Evolutionary conservation across 2,888 invertebrate species (phyloP), one percentile per base, ranked within the genome.

Genomic region (Hirtodrosophila duncani): DNA sequence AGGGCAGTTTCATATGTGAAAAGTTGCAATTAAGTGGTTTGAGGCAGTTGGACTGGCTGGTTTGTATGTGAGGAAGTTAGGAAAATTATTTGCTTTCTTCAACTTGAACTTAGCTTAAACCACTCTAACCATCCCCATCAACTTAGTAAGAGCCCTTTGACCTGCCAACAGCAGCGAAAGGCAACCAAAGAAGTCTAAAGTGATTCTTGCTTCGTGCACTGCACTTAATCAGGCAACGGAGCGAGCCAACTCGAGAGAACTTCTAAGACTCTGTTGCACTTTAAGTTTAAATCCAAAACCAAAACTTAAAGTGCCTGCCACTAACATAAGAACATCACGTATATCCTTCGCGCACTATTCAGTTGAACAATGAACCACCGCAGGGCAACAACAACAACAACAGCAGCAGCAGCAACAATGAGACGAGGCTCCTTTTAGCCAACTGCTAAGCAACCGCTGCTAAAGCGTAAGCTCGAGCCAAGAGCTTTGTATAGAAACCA

Each of bases 281-380:
- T 18, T 34, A 20, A 33, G 31, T 55, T 29, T 39, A 29, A 39
- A 48, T 45, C 39, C 41, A 50, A 48, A 52, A 36, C 51, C 42
- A 46, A 49, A 39, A 48, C 55, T 56, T 56, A 49, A 51, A 49
- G 48, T 41, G 45, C 11, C 56, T 77, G 74, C 69, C 70, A 69
- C 45, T 30, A 72, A 58, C 78, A 72, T 69, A n/a, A n/a, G n/a
- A n/a, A n/a, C n/a, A n/a, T n/a, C n/a, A n/a, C n/a, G 67, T 74
- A 65, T 64, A 48, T 55, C 48, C 58, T 45, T 39, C 34, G 69
- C 64, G 59, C 55, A n/a, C n/a, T n/a, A n/a, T 62, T 52, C 62
- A 65, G 55, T 38, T 48, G 63, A 77, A 78, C 78, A 72, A 72
- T 72, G 52, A 56, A 55, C 41, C 52, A 46, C 74, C 67, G 39